Evolutionary conservation across 2,888 invertebrate species (phyloP).

Genomic region (Conchocele bisecta): DNA sequence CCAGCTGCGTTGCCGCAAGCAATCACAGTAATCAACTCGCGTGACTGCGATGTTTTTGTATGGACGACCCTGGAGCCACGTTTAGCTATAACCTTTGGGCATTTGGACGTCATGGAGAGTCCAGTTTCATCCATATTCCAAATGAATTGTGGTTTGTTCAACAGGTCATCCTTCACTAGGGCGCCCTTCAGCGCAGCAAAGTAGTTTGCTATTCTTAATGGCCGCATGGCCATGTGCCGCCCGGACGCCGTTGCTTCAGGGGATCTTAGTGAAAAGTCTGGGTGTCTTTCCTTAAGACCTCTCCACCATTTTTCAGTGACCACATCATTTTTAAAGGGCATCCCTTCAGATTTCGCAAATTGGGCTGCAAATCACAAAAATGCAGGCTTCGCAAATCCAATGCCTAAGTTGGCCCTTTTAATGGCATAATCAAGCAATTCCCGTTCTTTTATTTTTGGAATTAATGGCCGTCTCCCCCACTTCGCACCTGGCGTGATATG

Average conservation of each 20-base stretch:
- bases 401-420: slow-evolving; percentile 13
- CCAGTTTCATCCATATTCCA: slow-evolving; percentile 52
- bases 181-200: slow-evolving; percentile 17
- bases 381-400: slow-evolving; percentile 16
- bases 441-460: too few relatives aligned
- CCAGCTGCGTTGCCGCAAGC: slow-evolving; percentile 47
- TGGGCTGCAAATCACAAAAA: slow-evolving; percentile 22
- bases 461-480: too few relatives aligned
- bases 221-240: slow-evolving; percentile 30
- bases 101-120: background rate
- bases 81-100: slow-evolving; percentile 12
- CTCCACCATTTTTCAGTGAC: slow-evolving; percentile 40
- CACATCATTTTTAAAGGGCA: slow-evolving; percentile 11
- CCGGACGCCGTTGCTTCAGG: slow-evolving; percentile 32
- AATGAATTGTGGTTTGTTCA: slow-evolving; percentile 6
- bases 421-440: slow-evolving; percentile 14
- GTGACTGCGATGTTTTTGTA: slow-evolving; percentile 11
- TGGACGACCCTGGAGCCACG: slow-evolving; percentile 17
- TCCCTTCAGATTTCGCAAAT: slow-evolving; percentile 16
- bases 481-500: too few relatives aligned
- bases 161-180: slow-evolving; percentile 1
- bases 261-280: slow-evolving; percentile 21
- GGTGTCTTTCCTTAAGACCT: slow-evolving; percentile 25
- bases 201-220: slow-evolving; percentile 1
- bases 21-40: slow-evolving; percentile 34